Base-by-base conservation (phyloP, 2,113 vertebrate genomes). In the Edolisoma coerulescens region DNA sequence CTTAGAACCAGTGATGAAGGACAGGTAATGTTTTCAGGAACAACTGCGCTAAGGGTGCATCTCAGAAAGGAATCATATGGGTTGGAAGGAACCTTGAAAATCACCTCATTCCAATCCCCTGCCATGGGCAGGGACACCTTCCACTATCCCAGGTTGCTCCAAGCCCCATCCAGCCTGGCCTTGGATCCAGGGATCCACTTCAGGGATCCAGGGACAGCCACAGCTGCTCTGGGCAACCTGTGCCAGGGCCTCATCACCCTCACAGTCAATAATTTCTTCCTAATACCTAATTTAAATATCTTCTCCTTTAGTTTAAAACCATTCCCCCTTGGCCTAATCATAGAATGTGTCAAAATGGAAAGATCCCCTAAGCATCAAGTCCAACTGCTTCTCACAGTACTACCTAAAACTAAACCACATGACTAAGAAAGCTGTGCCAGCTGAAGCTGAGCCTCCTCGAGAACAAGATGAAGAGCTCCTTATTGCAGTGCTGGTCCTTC, bases 141-240 rank as follows among this genome's bases (percentile, higher is more conserved):
- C 35, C 32, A 14, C 12, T 42, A 0, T 5, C 3, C n/a, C 35
- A 28, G 14, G 2, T 1, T 49, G 41, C 3, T 69, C 26, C 5
- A 27, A 54, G 41, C 41, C 21, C 41, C 0, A 0, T 69, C 61
- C 35, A 49, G 0, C 47, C 17, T 69, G 47, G 15, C 35, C 17
- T 37, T 28, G 47, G 18, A 4, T 0, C 33, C 39, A 53, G 35
- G 21, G 11, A 19, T 60, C 28, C 28, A 30, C n/a, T n/a, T n/a
- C n/a, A n/a, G n/a, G n/a, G n/a, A n/a, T n/a, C n/a, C n/a, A n/a
- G 30, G 26, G 3, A 11, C 54, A 84, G 41, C 47, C 47, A 35
- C 47, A 69, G 54, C 41, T 61, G 0, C 5, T 76, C 21, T 35
- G 24, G 13, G 11, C 17, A 61, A 0, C 26, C 47, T 42, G 3